Evolutionary conservation across 35 echinoderm and acorn worm species (phyloP), one percentile per base, ranked within the genome.

Genomic region (Lytechinus pictus): DNA sequence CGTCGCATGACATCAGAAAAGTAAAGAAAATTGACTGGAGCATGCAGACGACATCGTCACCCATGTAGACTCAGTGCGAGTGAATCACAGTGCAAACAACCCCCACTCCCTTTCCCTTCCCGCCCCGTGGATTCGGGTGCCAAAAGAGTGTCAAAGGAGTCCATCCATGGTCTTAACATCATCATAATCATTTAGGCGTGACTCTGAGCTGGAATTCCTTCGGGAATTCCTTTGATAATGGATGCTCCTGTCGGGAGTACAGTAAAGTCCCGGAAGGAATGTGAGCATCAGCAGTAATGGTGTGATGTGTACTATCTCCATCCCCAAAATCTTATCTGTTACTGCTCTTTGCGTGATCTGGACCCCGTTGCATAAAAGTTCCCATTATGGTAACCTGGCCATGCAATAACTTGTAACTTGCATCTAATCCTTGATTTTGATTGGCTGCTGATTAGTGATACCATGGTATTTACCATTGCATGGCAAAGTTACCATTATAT

Each of bases 61-160:
- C 88, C 8, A 52, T 52, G 14, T 13, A 44, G 88, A 90, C 88
- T 90, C 66, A 79, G 19, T 7, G 66, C 11, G 9, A 54, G 55
- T 93, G 92, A 93, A 27, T 93, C 92, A 93, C 54, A 55, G 29
- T 54, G 21, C 52, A 93, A 93, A 93, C 92, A 93, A 57, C 13
- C 52, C 91, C 92, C 92, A 93, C 92, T 93, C 92, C 92, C 92
- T 93, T 58, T 93, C 92, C 92, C 92, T 54, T 90, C 28, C 88
- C 29, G n/a, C n/a, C 88, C 52, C 28, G 28, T 11, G 54, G 55
- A 13, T 53, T 27, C 27, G 55, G 14, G 29, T 90, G 88, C 88
- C 88, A 90, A 90, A 33, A 52, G 88, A 19, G 11, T 90, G 88
- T 90, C 88, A 90, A 7, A 24, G 16, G 21, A 90, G 16, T 27